A percentile compares a stretch with the other conserved stretches of the same genome.
Conservation (phyloP, 2,888 invertebrate genomes). For the Dolichopus griseipennis region DNA sequence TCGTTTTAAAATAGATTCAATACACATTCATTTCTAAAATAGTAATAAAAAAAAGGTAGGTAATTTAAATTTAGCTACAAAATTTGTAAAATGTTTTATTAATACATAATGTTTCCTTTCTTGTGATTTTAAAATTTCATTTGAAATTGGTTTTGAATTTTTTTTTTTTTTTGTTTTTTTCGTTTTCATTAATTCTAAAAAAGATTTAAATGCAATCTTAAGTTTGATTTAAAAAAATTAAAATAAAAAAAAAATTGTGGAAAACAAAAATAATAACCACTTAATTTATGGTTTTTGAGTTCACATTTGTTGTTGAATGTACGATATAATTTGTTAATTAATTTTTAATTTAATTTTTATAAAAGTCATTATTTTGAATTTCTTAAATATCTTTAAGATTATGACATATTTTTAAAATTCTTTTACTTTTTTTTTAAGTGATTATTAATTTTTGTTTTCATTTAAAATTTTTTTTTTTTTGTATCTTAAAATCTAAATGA, state of each 20-base stretch:
- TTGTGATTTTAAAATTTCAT: neutral
- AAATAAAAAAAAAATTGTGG: no score
- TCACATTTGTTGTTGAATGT: no score
- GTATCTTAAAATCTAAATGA: neutral
- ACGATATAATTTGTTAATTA: no score
- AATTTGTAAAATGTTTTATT: neutral
- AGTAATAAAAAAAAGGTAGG: no score
- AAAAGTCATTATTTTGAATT: no score
- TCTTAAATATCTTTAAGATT: no score
- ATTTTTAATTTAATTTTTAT: no score
- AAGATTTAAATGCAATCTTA: conserved; percentile 3
- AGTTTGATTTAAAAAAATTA: neutral
- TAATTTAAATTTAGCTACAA: neutral
- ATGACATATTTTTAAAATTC: no score
- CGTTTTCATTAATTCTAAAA: neutral
- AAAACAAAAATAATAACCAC: no score
- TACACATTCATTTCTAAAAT: neutral
- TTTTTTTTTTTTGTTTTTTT: neutral
- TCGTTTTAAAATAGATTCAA: neutral
- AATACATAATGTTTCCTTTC: neutral
- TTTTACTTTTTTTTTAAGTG: no score
- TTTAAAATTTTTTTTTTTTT: neutral
- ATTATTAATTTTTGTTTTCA: no score
- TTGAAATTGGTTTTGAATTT: neutral
- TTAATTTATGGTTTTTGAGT: no score